These are phyloP conservation scores for Papilio dardanus DNA, from an alignment of 1,140 invertebrate species.

Conservation along the genomic window DNA sequence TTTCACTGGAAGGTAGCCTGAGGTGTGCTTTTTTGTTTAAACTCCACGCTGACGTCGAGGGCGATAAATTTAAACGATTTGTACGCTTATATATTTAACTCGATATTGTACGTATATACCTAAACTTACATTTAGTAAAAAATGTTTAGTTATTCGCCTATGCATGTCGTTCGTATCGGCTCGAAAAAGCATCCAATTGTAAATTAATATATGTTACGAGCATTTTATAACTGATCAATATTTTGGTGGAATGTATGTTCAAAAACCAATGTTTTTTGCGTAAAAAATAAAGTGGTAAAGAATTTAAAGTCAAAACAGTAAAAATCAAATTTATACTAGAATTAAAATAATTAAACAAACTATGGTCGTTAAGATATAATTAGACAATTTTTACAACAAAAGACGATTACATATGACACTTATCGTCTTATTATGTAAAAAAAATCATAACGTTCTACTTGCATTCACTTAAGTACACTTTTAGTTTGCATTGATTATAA, in stretches of 20 bases:
- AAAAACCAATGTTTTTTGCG: background rate
- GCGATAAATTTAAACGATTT: background rate
- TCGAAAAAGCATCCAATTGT: background rate
- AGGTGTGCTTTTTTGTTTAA: too few relatives aligned
- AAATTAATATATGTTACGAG: background rate
- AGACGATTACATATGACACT: background rate
- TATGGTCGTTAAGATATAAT: background rate
- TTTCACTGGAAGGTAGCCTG: too few relatives aligned
- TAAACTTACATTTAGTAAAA: background rate
- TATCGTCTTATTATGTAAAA: background rate
- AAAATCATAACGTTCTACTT: background rate
- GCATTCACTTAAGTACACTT: background rate
- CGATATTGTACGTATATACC: background rate
- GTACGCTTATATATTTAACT: background rate
- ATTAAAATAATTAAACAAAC: background rate
- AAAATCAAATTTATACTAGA: background rate
- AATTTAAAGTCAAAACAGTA: background rate
- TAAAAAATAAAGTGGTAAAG: constrained; percentile 10
- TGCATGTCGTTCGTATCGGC: background rate
- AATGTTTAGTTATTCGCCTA: background rate
- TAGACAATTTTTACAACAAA: background rate
- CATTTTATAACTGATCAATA: background rate
- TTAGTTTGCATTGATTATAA: background rate
- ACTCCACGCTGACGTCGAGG: too few relatives aligned
- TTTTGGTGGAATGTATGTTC: background rate